phyloP scores from a whole-genome alignment of 30 jellyfish, hydroid and myxozoan species.

The Turritopsis rubra region DNA sequence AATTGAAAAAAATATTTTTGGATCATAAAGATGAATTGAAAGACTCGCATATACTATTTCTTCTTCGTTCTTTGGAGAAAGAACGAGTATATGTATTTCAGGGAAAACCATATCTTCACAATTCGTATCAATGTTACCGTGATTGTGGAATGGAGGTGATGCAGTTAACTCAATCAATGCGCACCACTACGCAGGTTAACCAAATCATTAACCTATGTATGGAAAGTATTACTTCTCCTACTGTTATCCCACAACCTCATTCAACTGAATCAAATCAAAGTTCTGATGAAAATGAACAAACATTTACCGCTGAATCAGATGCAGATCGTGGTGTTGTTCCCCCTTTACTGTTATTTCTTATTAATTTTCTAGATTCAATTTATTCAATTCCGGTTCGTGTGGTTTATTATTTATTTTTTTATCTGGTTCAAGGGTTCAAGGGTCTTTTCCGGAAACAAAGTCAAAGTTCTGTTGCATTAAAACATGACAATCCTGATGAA shows the following conservation, averaged over 20 bases:
- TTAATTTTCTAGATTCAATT: no score
- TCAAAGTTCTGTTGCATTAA: neutral
- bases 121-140: neutral
- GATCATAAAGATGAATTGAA: neutral
- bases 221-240: neutral
- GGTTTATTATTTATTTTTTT: no score
- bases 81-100: neutral
- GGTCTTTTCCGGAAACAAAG: neutral
- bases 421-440: neutral
- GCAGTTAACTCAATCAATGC: neutral
- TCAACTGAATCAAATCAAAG: neutral
- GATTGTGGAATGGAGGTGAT: neutral
- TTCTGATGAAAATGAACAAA: neutral
- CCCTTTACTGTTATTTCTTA: no score
- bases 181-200: neutral
- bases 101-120: neutral
- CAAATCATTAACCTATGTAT: neutral
- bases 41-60: neutral
- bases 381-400: no score
- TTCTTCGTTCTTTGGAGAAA: neutral
- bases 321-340: no score
- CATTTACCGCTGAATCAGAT: neutral
- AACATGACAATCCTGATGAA: neutral
- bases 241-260: neutral
- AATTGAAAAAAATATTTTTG: no score